Conservation (phyloP, 1,140 invertebrate genomes). For the Nebria ingens region DNA sequence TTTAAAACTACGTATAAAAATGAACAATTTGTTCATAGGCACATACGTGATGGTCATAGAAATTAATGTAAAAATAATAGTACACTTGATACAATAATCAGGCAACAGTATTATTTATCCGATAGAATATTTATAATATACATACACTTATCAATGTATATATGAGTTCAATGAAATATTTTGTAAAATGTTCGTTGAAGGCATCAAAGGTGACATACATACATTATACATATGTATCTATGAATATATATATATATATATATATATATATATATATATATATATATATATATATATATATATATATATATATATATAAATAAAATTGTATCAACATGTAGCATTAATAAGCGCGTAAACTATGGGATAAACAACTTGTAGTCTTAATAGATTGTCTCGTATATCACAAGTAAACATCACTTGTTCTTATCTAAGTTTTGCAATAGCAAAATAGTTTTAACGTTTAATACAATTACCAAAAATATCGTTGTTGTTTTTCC, state of each 20-base stretch:
- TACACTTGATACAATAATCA: not conserved
- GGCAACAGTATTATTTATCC: not conserved
- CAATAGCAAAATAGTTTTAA: constrained; percentile 7
- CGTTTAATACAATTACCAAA: not conserved
- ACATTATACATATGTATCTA: not conserved
- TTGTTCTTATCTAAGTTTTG: constrained; percentile 9
- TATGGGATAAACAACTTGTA: not conserved
- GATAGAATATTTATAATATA: not conserved
- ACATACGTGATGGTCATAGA: not conserved
- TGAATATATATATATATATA: constrained; percentile 3
- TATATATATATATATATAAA: not conserved
- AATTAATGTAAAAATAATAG: not conserved
- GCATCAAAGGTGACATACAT: not conserved
- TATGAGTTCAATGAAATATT: not conserved
- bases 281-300: not conserved
- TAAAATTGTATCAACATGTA: not conserved
- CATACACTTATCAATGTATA: not conserved
- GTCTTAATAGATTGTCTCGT: not conserved
- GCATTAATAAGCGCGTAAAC: not conserved
- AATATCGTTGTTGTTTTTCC: too few species aligned
- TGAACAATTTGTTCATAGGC: constrained; percentile 3
- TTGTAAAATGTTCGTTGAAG: not conserved
- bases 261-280: constrained; percentile 1
- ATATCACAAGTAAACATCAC: constrained; percentile 7
- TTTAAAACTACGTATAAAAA: not conserved